Percentiles rank a stretch among this genome's conserved stretches.
Evolutionary conservation across 2,113 vertebrate genomes (phyloP).

Genomic region (Chionis minor): DNA sequence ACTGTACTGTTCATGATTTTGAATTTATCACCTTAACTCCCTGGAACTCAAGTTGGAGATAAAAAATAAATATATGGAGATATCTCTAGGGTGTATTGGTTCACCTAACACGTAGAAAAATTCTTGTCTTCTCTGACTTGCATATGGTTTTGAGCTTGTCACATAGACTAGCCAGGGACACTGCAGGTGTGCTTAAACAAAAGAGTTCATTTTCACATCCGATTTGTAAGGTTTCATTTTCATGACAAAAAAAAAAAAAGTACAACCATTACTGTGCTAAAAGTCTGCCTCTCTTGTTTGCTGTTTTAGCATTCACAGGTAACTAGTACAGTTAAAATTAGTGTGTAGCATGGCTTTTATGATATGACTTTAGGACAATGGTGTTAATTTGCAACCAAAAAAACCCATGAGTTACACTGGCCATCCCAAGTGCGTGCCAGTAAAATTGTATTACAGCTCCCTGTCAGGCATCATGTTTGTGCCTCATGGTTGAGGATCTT

Average conservation of each 20-base stretch:
- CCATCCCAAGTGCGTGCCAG: not conserved
- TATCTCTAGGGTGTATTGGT: not conserved
- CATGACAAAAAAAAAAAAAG: not conserved
- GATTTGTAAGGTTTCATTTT: not conserved
- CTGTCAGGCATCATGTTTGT: not conserved
- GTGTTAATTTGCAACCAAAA: not conserved
- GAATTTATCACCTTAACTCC: not conserved
- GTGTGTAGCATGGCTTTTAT: not conserved
- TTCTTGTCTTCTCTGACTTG: not conserved
- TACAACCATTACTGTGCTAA: not conserved
- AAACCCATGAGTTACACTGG: not conserved
- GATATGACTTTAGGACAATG: not conserved
- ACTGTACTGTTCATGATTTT: not conserved
- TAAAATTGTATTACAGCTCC: not conserved
- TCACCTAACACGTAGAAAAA: not conserved
- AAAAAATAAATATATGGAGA: not conserved
- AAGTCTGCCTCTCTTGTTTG: not conserved
- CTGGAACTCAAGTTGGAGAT: not conserved
- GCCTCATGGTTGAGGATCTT: not conserved
- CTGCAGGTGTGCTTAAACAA: not conserved
- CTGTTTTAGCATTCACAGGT: not conserved
- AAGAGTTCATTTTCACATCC: not conserved
- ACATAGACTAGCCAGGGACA: not conserved
- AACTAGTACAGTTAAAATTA: not conserved
- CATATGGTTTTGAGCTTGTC: not conserved